These are phyloP conservation scores for Xiphydria camelus DNA, from an alignment of 2,888 invertebrate genomes.

Conservation along the genomic window DNA sequence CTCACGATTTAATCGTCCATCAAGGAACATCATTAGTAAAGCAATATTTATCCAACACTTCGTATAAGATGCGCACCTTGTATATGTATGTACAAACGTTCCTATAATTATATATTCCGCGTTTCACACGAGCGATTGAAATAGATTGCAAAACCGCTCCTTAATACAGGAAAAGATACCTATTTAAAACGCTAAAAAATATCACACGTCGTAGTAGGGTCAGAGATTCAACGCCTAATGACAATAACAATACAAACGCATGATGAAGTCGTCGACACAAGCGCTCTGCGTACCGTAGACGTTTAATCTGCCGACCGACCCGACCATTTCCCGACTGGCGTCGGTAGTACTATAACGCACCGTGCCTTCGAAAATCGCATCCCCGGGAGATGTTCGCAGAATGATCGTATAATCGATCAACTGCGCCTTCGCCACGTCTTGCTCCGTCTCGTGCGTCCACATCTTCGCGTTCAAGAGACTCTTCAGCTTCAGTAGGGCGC, in stretches of 20 bases:
- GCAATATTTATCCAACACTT: no score
- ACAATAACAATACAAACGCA: slow-evolving; percentile 81
- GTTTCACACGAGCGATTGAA: no score
- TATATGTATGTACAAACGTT: neutral
- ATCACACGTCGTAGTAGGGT: slow-evolving; percentile 27
- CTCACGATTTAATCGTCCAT: no score
- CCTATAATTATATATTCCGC: no score
- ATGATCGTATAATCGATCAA: slow-evolving; percentile 69
- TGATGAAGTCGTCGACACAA: slow-evolving; percentile 73
- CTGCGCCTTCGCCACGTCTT: slow-evolving; percentile 53
- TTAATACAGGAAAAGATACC: no score
- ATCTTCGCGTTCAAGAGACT: slow-evolving; percentile 71
- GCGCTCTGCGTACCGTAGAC: slow-evolving; percentile 79
- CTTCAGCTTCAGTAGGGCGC: slow-evolving; percentile 67
- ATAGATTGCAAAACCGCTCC: no score
- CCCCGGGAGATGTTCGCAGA: slow-evolving; percentile 68
- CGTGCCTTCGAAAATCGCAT: slow-evolving; percentile 79
- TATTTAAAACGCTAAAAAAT: slow-evolving; percentile 41
- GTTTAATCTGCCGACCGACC: slow-evolving; percentile 78
- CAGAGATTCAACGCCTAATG: slow-evolving; percentile 21
- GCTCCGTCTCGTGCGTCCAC: slow-evolving; percentile 52
- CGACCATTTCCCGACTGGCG: slow-evolving; percentile 63
- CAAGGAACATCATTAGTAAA: no score
- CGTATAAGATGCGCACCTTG: neutral
- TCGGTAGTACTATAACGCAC: slow-evolving; percentile 60